Conservation (phyloP, 37 sponge, comb jelly and placozoan genomes). For the Beroe ovata region DNA sequence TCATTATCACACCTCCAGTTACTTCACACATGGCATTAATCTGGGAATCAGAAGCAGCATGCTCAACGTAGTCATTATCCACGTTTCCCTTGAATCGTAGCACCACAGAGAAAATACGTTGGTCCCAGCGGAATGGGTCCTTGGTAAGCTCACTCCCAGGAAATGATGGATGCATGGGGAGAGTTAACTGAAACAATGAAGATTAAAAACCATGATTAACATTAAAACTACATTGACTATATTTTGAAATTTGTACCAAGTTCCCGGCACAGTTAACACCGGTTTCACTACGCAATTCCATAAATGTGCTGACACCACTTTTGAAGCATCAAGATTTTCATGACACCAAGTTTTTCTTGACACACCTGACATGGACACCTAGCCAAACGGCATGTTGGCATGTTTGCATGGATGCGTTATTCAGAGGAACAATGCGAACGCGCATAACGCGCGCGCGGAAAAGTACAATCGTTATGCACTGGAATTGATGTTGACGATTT, state of each 20-base stretch:
- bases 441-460: background rate
- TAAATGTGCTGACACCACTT: too few relatives aligned
- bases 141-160: constrained; percentile 80
- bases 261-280: too few relatives aligned
- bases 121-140: constrained; percentile 96
- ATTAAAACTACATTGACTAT: too few relatives aligned
- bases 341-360: too few relatives aligned
- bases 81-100: constrained; percentile 81
- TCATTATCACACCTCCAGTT: constrained; percentile 95
- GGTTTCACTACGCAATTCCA: too few relatives aligned
- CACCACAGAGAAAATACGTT: constrained; percentile 87
- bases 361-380: too few relatives aligned
- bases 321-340: too few relatives aligned
- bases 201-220: too few relatives aligned
- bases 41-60: constrained; percentile 39
- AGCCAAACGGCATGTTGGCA: too few relatives aligned
- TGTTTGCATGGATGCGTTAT: too few relatives aligned
- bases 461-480: constrained; percentile 23
- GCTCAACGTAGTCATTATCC: constrained; percentile 61
- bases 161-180: constrained; percentile 56
- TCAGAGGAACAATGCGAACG: too few relatives aligned
- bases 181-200: constrained; percentile 44
- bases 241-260: too few relatives aligned
- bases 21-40: constrained; percentile 80
- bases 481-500: background rate